Evolutionary conservation across 2,888 invertebrate species (phyloP).

Genomic region (Leptura quadrifasciata): DNA sequence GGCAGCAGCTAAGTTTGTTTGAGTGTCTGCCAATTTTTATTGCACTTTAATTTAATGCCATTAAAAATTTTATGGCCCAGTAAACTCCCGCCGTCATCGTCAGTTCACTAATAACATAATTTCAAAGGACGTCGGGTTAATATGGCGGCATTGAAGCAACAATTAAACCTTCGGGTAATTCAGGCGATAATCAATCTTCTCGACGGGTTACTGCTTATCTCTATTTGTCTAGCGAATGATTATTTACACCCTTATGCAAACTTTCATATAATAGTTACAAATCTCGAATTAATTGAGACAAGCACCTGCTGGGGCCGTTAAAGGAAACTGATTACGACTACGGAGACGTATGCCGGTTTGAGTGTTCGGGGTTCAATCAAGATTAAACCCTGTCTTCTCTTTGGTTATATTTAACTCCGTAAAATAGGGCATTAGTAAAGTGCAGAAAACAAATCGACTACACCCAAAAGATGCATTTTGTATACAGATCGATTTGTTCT

Average conservation of each 20-base stretch:
- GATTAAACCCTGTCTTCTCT: too few relatives aligned
- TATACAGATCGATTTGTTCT: too few relatives aligned
- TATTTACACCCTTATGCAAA: conserved; percentile 38
- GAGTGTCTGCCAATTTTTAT: conserved; percentile 32
- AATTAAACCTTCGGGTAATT: conserved; percentile 39
- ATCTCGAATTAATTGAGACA: conserved; percentile 31
- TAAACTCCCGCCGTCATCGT: conserved; percentile 35
- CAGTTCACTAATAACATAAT: conserved; percentile 39
- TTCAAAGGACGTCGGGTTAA: conserved; percentile 37
- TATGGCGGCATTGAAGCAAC: conserved; percentile 32
- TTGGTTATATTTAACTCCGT: too few relatives aligned
- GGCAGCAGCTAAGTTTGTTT: conserved; percentile 13
- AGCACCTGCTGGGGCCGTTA: background rate
- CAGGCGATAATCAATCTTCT: conserved; percentile 39
- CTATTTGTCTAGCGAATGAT: conserved; percentile 42
- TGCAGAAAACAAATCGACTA: too few relatives aligned
- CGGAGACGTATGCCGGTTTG: too few relatives aligned
- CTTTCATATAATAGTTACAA: conserved; percentile 35
- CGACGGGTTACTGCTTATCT: conserved; percentile 42
- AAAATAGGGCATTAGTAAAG: too few relatives aligned
- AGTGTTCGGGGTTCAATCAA: too few relatives aligned
- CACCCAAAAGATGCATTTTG: too few relatives aligned
- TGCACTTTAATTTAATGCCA: conserved; percentile 32
- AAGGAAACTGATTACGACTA: background rate
- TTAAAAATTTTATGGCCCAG: conserved; percentile 36